A percentile compares a stretch with the other conserved stretches of the same genome.
These are phyloP conservation scores for Drosophila robusta DNA, from an alignment of 2,888 invertebrate species.

Conservation along the genomic window DNA sequence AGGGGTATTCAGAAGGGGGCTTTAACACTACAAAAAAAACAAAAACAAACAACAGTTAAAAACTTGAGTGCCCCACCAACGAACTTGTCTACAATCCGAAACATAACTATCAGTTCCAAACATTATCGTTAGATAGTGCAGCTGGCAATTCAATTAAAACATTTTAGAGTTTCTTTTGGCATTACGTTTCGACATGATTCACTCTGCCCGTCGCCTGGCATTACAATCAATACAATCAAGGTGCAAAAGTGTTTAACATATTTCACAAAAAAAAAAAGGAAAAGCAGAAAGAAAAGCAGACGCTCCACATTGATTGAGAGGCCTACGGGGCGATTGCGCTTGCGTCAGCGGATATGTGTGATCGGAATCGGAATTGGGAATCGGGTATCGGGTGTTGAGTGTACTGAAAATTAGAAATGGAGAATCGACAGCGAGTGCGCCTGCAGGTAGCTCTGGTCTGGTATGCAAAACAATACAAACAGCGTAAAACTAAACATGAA, in stretches of 20 bases:
- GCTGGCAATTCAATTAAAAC: not conserved
- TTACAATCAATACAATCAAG: constrained; percentile 46
- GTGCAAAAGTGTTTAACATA: constrained; percentile 30
- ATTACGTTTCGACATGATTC: constrained; percentile 18
- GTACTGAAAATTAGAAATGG: constrained; percentile 33
- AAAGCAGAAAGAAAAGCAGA: not conserved
- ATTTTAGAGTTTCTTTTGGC: not conserved
- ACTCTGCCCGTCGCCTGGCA: constrained; percentile 8
- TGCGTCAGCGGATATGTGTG: constrained; percentile 61
- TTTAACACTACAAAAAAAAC: not conserved
- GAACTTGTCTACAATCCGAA: constrained; percentile 7
- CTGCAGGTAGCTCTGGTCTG: constrained; percentile 49
- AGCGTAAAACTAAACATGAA: constrained; percentile 43
- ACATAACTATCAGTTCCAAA: constrained; percentile 19
- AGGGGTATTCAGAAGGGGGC: not conserved
- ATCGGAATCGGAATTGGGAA: constrained; percentile 24
- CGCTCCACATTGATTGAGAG: constrained; percentile 11
- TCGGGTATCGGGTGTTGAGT: constrained; percentile 19
- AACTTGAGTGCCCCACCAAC: not conserved
- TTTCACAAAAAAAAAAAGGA: not conserved
- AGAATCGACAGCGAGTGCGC: constrained; percentile 20
- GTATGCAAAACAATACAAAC: constrained; percentile 44
- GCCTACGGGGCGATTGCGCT: constrained; percentile 15
- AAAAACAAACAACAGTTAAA: not conserved
- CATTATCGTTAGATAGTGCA: constrained; percentile 24